phyloP scores from a whole-genome alignment of 92 coral and sea anemone species.

The Virgularia gustaviana region DNA sequence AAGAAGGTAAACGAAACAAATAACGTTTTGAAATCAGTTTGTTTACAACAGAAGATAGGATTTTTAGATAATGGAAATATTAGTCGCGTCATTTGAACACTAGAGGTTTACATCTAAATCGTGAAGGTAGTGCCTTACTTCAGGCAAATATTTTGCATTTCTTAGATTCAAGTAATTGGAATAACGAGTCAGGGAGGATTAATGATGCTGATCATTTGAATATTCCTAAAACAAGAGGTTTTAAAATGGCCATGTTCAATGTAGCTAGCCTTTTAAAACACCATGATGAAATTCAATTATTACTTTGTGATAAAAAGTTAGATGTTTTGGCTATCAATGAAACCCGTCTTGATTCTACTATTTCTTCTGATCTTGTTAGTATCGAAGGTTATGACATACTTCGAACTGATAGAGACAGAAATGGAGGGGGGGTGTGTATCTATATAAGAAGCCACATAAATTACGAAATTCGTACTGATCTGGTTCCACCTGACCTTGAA shows the following conservation, averaged over 20 bases:
- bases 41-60: no score
- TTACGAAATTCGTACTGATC: constrained; percentile 13
- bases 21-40: no score
- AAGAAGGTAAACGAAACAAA: no score
- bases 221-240: no score
- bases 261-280: constrained; percentile 33
- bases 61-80: no score
- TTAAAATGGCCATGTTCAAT: constrained; percentile 11
- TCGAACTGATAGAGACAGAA: constrained; percentile 35
- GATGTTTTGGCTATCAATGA: constrained; percentile 43
- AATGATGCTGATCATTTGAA: no score
- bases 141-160: no score
- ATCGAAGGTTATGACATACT: constrained; percentile 32
- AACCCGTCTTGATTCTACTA: constrained; percentile 29
- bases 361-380: constrained; percentile 1
- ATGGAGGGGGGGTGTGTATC: constrained; percentile 43
- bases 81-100: no score
- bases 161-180: no score
- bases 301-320: constrained; percentile 26
- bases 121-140: no score
- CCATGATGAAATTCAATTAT: constrained; percentile 15
- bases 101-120: no score
- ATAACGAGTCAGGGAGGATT: no score
- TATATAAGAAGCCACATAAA: constrained; percentile 27
- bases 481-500: constrained; percentile 25